Conservation (phyloP, 2,113 vertebrate species). For the Pitta sordida region DNA sequence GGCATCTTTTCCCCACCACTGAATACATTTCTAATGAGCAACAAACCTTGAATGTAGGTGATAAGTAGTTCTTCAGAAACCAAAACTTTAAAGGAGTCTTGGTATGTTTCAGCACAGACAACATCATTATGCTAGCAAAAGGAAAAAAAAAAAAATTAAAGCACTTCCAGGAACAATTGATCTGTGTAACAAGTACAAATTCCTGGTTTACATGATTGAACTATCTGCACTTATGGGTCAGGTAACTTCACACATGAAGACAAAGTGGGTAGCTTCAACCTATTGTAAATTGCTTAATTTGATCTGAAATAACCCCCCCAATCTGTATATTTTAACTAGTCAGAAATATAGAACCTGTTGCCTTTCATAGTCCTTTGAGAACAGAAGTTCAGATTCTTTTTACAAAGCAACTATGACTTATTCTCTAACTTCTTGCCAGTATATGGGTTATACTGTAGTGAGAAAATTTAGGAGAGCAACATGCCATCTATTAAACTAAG, state of each 20-base stretch:
- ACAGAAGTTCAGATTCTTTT: not conserved
- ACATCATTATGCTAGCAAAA: constrained; percentile 93
- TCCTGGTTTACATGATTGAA: not conserved
- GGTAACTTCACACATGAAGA: not conserved
- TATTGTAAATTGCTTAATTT: not conserved
- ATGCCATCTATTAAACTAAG: not conserved
- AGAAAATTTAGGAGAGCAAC: not conserved
- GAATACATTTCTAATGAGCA: not conserved
- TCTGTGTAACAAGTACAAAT: not conserved
- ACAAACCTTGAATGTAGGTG: constrained; percentile 95
- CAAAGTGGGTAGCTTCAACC: not conserved
- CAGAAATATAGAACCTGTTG: not conserved
- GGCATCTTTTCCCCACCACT: not conserved
- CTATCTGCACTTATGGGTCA: not conserved
- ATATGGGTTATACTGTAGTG: not conserved
- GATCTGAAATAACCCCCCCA: not conserved
- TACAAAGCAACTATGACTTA: not conserved
- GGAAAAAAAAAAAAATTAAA: not conserved
- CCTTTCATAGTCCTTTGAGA: not conserved
- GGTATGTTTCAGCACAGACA: constrained; percentile 95
- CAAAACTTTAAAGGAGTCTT: constrained; percentile 97
- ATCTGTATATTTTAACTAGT: not conserved
- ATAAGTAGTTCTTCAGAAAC: constrained; percentile 99
- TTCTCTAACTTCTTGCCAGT: not conserved
- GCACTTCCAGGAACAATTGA: not conserved